Percentiles rank a stretch among this genome's conserved stretches.
phyloP scores from a whole-genome alignment of 2,888 invertebrate genomes.

The Campoplex nolae region DNA sequence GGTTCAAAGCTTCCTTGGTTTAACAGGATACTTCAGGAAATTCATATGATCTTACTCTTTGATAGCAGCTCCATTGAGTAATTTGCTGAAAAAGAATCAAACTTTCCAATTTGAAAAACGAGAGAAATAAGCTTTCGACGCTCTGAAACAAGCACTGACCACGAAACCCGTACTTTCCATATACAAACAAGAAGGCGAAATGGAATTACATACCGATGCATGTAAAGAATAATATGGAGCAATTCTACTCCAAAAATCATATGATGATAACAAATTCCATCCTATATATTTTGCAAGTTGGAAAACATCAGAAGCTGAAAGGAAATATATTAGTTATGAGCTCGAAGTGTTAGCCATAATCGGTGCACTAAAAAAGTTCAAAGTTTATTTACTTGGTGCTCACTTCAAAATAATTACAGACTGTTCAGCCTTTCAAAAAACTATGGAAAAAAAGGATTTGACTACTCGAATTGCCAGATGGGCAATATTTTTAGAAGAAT shows the following conservation, averaged over 20 bases:
- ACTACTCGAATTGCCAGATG: constrained; percentile 69
- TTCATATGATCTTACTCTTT: constrained; percentile 61
- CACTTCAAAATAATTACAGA: constrained; percentile 73
- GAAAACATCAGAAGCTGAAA: constrained; percentile 70
- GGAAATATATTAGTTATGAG: constrained; percentile 72
- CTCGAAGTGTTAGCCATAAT: constrained; percentile 71
- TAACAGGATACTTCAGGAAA: constrained; percentile 69
- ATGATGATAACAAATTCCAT: constrained; percentile 61
- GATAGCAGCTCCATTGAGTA: constrained; percentile 63
- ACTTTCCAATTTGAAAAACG: not conserved
- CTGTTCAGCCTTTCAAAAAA: constrained; percentile 70
- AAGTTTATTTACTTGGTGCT: constrained; percentile 70
- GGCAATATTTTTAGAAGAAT: constrained; percentile 71
- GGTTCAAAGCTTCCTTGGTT: too few species aligned
- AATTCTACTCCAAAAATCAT: constrained; percentile 65
- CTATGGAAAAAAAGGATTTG: constrained; percentile 70
- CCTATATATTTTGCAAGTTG: constrained; percentile 72
- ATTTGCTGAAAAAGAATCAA: constrained; percentile 48
- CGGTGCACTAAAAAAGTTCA: constrained; percentile 69
- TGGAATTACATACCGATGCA: constrained; percentile 56
- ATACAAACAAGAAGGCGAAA: not conserved
- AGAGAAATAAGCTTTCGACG: constrained; percentile 58
- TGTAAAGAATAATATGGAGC: constrained; percentile 63
- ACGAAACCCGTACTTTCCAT: constrained; percentile 46
- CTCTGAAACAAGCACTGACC: constrained; percentile 50